Base-by-base conservation (phyloP, 2,113 vertebrate genomes). In the Octodon degus region DNA sequence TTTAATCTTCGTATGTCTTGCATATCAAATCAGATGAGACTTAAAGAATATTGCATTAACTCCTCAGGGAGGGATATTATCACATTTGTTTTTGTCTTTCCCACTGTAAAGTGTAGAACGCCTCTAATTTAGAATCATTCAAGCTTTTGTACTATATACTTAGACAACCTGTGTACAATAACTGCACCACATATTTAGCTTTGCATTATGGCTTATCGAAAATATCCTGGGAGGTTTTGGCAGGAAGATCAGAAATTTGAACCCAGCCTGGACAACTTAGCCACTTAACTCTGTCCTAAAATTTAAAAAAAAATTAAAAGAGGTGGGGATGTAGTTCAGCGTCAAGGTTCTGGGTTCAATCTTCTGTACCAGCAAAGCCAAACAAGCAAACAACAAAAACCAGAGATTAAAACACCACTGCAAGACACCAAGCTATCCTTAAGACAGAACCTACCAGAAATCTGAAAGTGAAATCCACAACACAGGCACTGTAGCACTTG, bases 21-120 rank as follows among this genome's bases (percentile, higher is more conserved):
- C 62, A 91, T 80, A 94, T 95, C 72, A 89, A 90, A 92, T 67
- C 25, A 92, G 94, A 96, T 81, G 43, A 60, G 89, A 62, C 5
- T 77, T 89, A 65, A 79, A 92, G 43, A 22, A 67, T 47, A 79
- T 32, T 76, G 43, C 24, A 70, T 4, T 89, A 94, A 82, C 32
- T 32, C 27, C 77, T 90, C 53, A 40, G 55, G 68, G 22, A 76
- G 27, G 1, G 22, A 53, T 65, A 24, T 8, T 65, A 85, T 47
- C 32, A n/a, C 50, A 70, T 53, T 79, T 90, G 25, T 80, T 70
- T 97, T 79, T 77, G 58, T 68, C 68, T 63, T 93, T 80, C 43
- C 30, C 37, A 40, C 1, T 50, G 55, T 25, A 70, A 50, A 32
- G 27, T 63, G 55, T 1, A 87, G 65, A 85, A 17, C 40, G 16